Base-by-base conservation (phyloP, 2,113 vertebrate genomes). In the Alaudala cheleensis region DNA sequence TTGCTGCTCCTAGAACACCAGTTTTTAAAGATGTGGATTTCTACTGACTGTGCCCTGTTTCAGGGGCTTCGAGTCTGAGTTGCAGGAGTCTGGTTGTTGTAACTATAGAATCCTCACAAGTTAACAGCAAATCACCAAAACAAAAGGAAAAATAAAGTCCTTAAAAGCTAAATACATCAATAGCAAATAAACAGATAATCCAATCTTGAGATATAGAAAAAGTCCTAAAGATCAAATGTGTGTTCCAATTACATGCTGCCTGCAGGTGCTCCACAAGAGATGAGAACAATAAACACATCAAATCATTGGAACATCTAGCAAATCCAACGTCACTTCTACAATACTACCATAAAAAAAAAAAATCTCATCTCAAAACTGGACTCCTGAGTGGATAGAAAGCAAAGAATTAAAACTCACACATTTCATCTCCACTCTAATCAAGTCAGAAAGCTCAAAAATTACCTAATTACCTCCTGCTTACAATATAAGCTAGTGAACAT, bases 1-100 rank as follows among this genome's bases (percentile, higher is more conserved):
- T 97, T 95, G 84, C 34, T 69, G 50, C 54, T 95, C 58, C 78
- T 87, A 65, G 86, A 95, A 72, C 39, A 88, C n/a, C 24, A 73
- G 54, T 66, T 70, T 85, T 77, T 56, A 61, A 92, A 82, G 47
- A 70, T 47, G 84, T 50, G 28, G 19, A 42, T 93, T 93, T 86
- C 82, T 70, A 61, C 23, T 21, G 19, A 51, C 7, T 24, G 15
- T 65, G 14, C 12, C 29, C 11, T 50, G 33, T 56, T 90, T 85
- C 47, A 88, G 42, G 77, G 1, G 1, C 11, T 80, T 12, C 1
- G 3, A 28, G 11, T 45, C 49, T 73, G 45, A 73, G 29, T 51
- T 86, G 54, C 47, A 82, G 58, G 9, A 77, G 6, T n/a, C 26
- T 50, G 26, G 12, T 33, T 90, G 44, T 34, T 60, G n/a, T 39